A percentile compares a stretch with the other conserved stretches of the same genome.
phyloP scores from a whole-genome alignment of 1,140 invertebrate genomes.

The Zaprionus africanus region DNA sequence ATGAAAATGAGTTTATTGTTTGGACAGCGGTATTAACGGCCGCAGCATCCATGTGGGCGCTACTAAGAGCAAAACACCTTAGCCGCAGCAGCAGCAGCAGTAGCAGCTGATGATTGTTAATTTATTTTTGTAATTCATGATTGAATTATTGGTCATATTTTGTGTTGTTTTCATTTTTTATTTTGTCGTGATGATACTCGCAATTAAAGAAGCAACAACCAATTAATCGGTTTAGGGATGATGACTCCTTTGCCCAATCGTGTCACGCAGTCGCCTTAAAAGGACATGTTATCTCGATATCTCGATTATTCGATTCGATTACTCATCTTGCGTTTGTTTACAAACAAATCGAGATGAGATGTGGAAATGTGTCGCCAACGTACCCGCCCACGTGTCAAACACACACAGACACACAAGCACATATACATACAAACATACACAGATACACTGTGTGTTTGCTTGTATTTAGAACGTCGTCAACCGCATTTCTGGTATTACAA shows the following conservation, averaged over 20 bases:
- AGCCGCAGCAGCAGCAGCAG: constrained; percentile 11
- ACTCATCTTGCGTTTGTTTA: constrained; percentile 74
- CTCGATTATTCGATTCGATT: constrained; percentile 49
- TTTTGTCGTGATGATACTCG: constrained; percentile 32
- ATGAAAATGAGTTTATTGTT: constrained; percentile 81
- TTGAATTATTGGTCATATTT: constrained; percentile 58
- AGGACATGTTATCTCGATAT: constrained; percentile 33
- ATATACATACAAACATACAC: not conserved
- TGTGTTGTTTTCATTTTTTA: constrained; percentile 12
- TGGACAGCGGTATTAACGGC: constrained; percentile 54
- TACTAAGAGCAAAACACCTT: constrained; percentile 61
- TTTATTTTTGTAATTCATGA: constrained; percentile 81
- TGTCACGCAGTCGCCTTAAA: constrained; percentile 28
- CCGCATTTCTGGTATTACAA: constrained; percentile 36
- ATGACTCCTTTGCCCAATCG: constrained; percentile 30
- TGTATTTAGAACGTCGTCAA: constrained; percentile 34
- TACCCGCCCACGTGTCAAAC: constrained; percentile 34
- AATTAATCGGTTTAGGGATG: constrained; percentile 18
- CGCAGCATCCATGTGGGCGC: constrained; percentile 61
- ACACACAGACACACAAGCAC: constrained; percentile 1
- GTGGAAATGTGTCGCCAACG: constrained; percentile 54
- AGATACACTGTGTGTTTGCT: not conserved
- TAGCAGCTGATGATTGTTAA: constrained; percentile 63
- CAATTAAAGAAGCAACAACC: constrained; percentile 11
- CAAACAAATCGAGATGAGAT: constrained; percentile 62